phyloP scores from a whole-genome alignment of 2,888 invertebrate species.

The Boloria euphrosyne region DNA sequence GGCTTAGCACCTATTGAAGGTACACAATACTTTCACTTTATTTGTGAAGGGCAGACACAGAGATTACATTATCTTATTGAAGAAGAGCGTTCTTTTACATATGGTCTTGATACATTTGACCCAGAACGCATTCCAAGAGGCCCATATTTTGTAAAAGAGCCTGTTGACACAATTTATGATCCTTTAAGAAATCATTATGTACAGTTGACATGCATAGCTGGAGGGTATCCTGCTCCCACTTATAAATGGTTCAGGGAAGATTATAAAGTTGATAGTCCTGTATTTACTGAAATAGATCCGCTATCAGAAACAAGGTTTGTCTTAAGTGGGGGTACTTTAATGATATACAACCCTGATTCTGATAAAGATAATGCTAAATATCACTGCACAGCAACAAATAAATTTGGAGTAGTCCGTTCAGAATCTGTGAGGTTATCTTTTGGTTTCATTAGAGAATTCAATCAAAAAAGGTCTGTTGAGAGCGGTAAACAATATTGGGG shows the following conservation, averaged over 20 bases:
- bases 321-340: slow-evolving; percentile 94
- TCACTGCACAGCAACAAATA: slow-evolving; percentile 95
- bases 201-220: slow-evolving; percentile 90
- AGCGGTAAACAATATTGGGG: slow-evolving; percentile 96
- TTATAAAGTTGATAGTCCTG: slow-evolving; percentile 89
- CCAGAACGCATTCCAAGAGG: slow-evolving; percentile 92
- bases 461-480: slow-evolving; percentile 92
- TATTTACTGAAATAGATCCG: slow-evolving; percentile 89
- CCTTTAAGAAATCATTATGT: slow-evolving; percentile 89
- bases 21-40: slow-evolving; percentile 88
- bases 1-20: slow-evolving; percentile 91
- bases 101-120: slow-evolving; percentile 92
- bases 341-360: slow-evolving; percentile 92
- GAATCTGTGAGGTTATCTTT: slow-evolving; percentile 94
- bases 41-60: slow-evolving; percentile 93
- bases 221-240: slow-evolving; percentile 93
- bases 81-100: slow-evolving; percentile 91
- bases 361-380: slow-evolving; percentile 92
- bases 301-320: slow-evolving; percentile 89
- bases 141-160: slow-evolving; percentile 94
- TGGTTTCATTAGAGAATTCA: slow-evolving; percentile 95
- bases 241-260: slow-evolving; percentile 96
- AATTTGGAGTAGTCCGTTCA: slow-evolving; percentile 93
- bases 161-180: slow-evolving; percentile 92
- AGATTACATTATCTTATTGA: slow-evolving; percentile 86